Evolutionary conservation across 2,797 vertebrate genomes (phyloP).

Genomic region (Peromyscus melanophrys): DNA sequence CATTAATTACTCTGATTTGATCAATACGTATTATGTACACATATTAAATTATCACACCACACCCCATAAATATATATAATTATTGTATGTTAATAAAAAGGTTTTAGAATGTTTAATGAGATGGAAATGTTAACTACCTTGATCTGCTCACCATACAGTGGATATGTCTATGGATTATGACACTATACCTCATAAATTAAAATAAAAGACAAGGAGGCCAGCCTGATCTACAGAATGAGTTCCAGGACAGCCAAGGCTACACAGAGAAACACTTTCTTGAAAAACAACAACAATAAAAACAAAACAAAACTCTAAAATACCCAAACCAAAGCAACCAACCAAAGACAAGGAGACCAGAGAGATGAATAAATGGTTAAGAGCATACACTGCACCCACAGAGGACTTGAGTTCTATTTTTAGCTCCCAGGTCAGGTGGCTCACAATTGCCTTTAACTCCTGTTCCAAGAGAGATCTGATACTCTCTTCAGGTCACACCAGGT

Average conservation of each 20-base stretch:
- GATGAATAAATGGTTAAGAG: too few species aligned
- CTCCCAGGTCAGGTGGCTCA: background rate
- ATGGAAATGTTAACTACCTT: background rate
- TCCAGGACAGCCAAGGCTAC: background rate
- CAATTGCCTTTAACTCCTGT: background rate
- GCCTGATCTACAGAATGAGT: background rate
- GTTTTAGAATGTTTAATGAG: background rate
- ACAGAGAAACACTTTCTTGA: background rate
- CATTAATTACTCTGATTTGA: background rate
- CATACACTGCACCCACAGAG: background rate
- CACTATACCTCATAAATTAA: background rate
- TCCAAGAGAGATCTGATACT: background rate
- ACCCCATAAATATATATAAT: background rate
- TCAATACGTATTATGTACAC: background rate
- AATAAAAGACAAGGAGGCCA: background rate
- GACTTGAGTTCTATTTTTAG: background rate
- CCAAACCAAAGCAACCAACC: background rate
- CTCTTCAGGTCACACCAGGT: background rate
- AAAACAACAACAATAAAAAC: background rate
- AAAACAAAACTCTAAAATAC: background rate
- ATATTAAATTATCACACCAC: background rate
- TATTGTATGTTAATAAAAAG: background rate
- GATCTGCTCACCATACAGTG: background rate
- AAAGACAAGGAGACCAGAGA: background rate
- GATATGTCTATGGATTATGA: background rate